phyloP scores from a whole-genome alignment of 2,113 vertebrate species.

The Tonatia bakeri region DNA sequence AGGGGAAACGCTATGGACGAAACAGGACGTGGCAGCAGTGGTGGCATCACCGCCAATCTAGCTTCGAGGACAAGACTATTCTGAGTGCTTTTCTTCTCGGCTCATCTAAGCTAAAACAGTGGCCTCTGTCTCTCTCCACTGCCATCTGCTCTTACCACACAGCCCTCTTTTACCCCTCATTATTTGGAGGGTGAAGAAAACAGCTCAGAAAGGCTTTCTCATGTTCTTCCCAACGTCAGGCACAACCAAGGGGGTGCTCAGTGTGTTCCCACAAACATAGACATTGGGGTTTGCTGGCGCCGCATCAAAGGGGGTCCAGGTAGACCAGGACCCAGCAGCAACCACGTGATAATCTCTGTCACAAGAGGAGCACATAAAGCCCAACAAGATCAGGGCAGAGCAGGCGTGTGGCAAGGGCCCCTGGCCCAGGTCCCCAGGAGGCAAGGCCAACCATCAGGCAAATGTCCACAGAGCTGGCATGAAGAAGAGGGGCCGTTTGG shows the following conservation, averaged over 20 bases:
- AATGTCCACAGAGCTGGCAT: not conserved
- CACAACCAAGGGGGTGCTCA: not conserved
- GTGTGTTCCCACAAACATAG: not conserved
- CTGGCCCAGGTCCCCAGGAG: not conserved
- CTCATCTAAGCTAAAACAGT: not conserved
- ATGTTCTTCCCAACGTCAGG: not conserved
- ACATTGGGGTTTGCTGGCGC: not conserved
- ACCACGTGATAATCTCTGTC: not conserved
- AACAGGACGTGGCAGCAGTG: rapidly evolving
- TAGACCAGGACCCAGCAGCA: not conserved
- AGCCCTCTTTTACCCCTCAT: not conserved
- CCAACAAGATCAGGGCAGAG: rapidly evolving
- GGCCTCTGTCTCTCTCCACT: rapidly evolving
- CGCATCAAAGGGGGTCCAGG: not conserved
- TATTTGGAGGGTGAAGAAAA: not conserved
- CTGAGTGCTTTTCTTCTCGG: not conserved
- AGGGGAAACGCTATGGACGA: not conserved
- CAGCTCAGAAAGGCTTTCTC: not conserved
- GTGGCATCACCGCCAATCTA: rapidly evolving
- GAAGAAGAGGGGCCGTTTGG: rapidly evolving
- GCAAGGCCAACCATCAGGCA: no score
- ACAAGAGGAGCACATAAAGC: rapidly evolving
- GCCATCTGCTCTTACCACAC: rapidly evolving
- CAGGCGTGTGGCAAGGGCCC: not conserved
- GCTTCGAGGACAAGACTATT: rapidly evolving